These are phyloP conservation scores for Resseliella maxima DNA, from an alignment of 2,888 invertebrate species.

Conservation along the genomic window DNA sequence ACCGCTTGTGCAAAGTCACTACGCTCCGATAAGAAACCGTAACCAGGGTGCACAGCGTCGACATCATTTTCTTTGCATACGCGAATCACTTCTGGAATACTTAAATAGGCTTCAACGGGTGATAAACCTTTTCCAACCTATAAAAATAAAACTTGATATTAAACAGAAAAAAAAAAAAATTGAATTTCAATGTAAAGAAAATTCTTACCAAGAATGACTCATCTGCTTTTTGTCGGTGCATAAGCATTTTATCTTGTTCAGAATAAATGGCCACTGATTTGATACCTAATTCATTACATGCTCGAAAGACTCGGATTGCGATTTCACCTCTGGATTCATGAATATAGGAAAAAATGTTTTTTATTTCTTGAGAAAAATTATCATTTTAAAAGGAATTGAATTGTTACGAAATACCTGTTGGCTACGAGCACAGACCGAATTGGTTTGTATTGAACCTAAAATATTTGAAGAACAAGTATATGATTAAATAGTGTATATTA, in stretches of 20 bases:
- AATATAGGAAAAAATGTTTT: slow-evolving; percentile 62
- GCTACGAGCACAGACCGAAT: slow-evolving; percentile 95
- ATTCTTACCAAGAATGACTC: slow-evolving; percentile 83
- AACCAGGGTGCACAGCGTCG: slow-evolving; percentile 72
- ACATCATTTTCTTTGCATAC: slow-evolving; percentile 94
- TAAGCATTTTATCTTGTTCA: slow-evolving; percentile 96
- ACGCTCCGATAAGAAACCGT: slow-evolving; percentile 68
- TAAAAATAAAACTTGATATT: neutral
- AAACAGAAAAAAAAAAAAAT: neutral
- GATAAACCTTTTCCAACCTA: slow-evolving; percentile 90
- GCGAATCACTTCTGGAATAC: slow-evolving; percentile 95
- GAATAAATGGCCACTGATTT: slow-evolving; percentile 98
- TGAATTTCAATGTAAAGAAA: neutral
- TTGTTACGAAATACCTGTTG: slow-evolving; percentile 68
- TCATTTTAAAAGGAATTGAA: neutral
- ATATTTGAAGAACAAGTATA: neutral
- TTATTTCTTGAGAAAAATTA: neutral
- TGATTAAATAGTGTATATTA: too few relatives aligned
- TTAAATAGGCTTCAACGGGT: slow-evolving; percentile 97
- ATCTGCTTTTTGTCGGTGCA: slow-evolving; percentile 98
- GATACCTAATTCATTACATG: slow-evolving; percentile 96
- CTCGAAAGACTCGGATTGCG: slow-evolving; percentile 97
- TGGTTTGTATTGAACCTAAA: slow-evolving; percentile 80
- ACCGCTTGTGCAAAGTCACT: slow-evolving; percentile 97
- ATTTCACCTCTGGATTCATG: slow-evolving; percentile 84